Evolutionary conservation across 2,888 invertebrate species (phyloP), one percentile per base, ranked within the genome.

Genomic region (Rhagonycha lutea): DNA sequence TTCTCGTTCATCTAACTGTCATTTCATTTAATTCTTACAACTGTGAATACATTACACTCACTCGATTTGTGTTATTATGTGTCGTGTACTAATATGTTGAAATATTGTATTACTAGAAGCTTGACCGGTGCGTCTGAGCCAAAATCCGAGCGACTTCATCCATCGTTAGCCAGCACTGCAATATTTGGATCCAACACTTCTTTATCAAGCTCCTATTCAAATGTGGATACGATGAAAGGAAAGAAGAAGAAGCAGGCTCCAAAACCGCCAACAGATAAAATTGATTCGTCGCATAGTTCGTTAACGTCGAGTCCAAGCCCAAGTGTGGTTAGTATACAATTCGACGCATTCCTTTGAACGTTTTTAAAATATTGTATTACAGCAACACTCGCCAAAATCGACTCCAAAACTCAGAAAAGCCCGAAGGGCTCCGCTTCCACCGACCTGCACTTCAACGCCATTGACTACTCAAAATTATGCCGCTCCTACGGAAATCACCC

Each of bases 211-310:
- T 72, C 81, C 70, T 63, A 83, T 81, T 83, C 83, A 4, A 81
- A 80, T 32, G 47, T 72, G 9, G 79, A 76, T 62, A 80, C 67
- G 83, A 86, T 91, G 69, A 89, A 89, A 4, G 89, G 91, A 61
- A 92, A 91, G 84, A 47, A 47, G n/a, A 94, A 94, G 85, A 91
- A 91, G 74, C 91, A 90, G 23, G 94, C 94, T n/a, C 94, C 94
- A 4, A 91, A 90, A 32, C 94, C 94, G 71, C 83, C 85, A 80
- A 70, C 83, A 78, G 69, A 78, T 68, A 63, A 76, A 78, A 76
- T 71, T n/a, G 83, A 83, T 62, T 84, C 85, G 3, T 81, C 82
- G 4, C 80, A 82, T 12, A 78, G 82, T 74, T 87, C 86, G 4
- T 65, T 85, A 23, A 83, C 85, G 8, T 86, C 87, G 0, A 88